Evolutionary conservation across 2,888 invertebrate genomes (phyloP).

Genomic region (Dione juno): DNA sequence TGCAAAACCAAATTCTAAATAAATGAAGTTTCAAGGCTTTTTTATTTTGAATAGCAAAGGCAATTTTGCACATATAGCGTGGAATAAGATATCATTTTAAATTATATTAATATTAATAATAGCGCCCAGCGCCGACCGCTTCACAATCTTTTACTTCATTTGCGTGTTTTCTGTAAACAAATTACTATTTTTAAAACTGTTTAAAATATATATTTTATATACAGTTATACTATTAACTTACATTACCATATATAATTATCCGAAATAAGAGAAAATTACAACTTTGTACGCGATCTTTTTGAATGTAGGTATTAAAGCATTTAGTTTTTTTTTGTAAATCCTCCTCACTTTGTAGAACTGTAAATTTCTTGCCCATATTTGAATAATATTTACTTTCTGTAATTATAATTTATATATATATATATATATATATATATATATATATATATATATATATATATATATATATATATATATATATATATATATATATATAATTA

Average conservation of each 20-base stretch:
- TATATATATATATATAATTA: no score
- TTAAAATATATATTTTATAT: slow-evolving; percentile 1
- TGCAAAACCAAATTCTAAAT: no score
- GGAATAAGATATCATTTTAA: neutral
- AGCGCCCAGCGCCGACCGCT: neutral
- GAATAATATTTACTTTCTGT: neutral
- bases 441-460: no score
- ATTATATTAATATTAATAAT: slow-evolving; percentile 4
- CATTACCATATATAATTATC: slow-evolving; percentile 25
- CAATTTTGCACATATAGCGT: neutral
- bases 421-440: no score
- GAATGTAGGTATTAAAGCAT: neutral
- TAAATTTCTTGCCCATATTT: slow-evolving; percentile 9
- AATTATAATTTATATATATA: no score
- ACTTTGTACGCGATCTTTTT: neutral
- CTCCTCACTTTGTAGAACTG: neutral
- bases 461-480: no score
- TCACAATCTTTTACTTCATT: neutral
- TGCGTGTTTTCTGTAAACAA: neutral
- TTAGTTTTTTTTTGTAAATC: neutral
- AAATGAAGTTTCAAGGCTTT: no score
- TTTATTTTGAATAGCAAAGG: no score
- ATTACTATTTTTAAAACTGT: slow-evolving; percentile 8
- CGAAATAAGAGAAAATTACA: slow-evolving; percentile 10
- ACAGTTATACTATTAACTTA: slow-evolving; percentile 21